Evolutionary conservation across 2,888 invertebrate genomes (phyloP).

Genomic region (Tiphia femorata): DNA sequence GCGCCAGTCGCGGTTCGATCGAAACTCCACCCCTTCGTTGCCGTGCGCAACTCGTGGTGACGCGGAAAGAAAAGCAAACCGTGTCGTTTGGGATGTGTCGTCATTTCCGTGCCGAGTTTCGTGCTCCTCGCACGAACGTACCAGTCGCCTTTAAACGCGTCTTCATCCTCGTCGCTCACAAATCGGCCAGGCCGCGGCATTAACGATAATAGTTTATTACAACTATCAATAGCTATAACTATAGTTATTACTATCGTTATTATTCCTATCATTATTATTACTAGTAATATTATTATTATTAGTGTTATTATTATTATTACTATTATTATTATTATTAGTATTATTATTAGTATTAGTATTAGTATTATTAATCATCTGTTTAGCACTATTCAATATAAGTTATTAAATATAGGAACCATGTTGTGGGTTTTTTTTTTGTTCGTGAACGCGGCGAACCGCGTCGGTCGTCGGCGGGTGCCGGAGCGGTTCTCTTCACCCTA

Average conservation of each 20-base stretch:
- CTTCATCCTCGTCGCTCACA: conserved; percentile 20
- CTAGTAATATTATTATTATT: conserved; percentile 50
- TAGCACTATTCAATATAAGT: conserved; percentile 62
- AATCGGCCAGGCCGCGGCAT: conserved; percentile 13
- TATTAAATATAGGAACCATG: conserved; percentile 68
- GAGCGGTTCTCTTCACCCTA: no score
- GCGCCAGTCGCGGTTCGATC: not conserved
- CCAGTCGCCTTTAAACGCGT: conserved; percentile 16
- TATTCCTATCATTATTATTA: conserved; percentile 32
- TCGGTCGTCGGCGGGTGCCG: no score
- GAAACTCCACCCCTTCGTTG: conserved; percentile 5
- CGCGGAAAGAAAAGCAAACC: conserved; percentile 9
- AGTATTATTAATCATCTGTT: conserved; percentile 48
- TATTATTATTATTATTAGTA: conserved; percentile 50
- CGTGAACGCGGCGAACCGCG: conserved; percentile 24
- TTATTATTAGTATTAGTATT: conserved; percentile 42
- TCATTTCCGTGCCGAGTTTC: conserved; percentile 4
- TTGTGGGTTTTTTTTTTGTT: conserved; percentile 60
- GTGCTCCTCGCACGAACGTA: conserved; percentile 14
- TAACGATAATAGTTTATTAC: conserved; percentile 36
- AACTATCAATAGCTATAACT: conserved; percentile 43
- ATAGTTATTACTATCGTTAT: conserved; percentile 47
- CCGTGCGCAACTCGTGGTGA: not conserved
- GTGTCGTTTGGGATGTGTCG: conserved; percentile 8
- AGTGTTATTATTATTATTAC: conserved; percentile 49